phyloP scores from a whole-genome alignment of 2,888 invertebrate species.

The Eulithis prunata region DNA sequence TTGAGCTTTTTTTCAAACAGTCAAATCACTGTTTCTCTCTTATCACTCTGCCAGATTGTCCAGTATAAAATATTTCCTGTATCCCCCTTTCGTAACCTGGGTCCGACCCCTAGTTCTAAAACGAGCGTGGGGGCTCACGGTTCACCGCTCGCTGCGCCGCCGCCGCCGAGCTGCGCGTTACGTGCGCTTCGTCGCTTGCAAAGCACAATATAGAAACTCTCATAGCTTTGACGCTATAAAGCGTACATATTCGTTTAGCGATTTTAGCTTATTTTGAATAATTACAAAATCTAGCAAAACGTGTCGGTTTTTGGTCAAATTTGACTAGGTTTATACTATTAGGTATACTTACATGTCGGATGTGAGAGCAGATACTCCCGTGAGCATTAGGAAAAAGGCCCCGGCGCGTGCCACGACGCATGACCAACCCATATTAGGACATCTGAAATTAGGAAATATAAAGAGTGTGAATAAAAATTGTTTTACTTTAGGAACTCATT shows the following conservation, averaged over 20 bases:
- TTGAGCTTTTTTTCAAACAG: too few relatives aligned
- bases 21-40: too few relatives aligned
- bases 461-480: too few relatives aligned
- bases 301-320: not conserved
- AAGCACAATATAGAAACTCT: constrained; percentile 10
- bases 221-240: not conserved
- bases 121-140: constrained; percentile 64
- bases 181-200: constrained; percentile 61
- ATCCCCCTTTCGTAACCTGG: not conserved
- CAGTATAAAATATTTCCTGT: not conserved
- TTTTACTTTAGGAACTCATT: too few relatives aligned
- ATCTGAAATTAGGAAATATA: constrained; percentile 85
- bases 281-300: not conserved
- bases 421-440: constrained; percentile 96
- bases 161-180: constrained; percentile 56
- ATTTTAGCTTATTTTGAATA: not conserved
- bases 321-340: not conserved
- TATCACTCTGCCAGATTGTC: too few relatives aligned
- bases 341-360: constrained; percentile 81
- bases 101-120: constrained; percentile 51
- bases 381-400: constrained; percentile 86
- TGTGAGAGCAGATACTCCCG: constrained; percentile 79
- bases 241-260: not conserved
- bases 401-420: constrained; percentile 91
- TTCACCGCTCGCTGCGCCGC: constrained; percentile 49